These are phyloP conservation scores for Pterobdella sp. DNA, from an alignment of 2,888 invertebrate genomes.

Conservation along the genomic window DNA sequence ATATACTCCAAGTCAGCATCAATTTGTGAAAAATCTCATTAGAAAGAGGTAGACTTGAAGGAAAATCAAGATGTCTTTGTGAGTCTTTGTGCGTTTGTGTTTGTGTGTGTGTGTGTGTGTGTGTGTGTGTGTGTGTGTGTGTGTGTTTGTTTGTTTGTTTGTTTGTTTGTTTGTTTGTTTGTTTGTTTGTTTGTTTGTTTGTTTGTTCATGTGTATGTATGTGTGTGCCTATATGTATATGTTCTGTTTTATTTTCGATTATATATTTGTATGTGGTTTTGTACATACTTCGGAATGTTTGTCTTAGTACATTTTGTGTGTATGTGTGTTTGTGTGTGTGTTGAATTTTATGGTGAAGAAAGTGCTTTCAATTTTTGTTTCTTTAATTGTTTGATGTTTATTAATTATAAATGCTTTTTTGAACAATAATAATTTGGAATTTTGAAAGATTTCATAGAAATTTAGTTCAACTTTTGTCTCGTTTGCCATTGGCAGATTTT, in stretches of 20 bases:
- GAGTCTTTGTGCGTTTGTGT: not conserved
- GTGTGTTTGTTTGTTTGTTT: not conserved
- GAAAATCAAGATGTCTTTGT: not conserved
- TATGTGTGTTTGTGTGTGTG: too few species aligned
- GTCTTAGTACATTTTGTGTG: not conserved
- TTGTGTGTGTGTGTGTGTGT: not conserved
- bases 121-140: not conserved
- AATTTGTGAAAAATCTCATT: too few species aligned
- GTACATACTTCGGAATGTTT: not conserved
- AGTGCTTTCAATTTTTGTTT: too few species aligned
- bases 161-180: not conserved
- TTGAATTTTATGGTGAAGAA: too few species aligned
- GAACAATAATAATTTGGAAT: too few species aligned
- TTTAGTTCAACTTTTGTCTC: too few species aligned
- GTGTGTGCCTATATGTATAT: not conserved
- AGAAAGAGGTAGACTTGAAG: too few species aligned
- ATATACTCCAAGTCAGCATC: too few species aligned
- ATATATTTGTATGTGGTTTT: not conserved
- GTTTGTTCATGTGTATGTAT: not conserved
- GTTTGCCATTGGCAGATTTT: too few species aligned
- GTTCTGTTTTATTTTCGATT: not conserved
- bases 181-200: not conserved
- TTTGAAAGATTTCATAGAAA: too few species aligned
- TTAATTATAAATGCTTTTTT: too few species aligned
- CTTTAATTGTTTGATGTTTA: too few species aligned